Evolutionary conservation across 2,888 invertebrate genomes (phyloP).

Genomic region (Lasioglossum marginatum): DNA sequence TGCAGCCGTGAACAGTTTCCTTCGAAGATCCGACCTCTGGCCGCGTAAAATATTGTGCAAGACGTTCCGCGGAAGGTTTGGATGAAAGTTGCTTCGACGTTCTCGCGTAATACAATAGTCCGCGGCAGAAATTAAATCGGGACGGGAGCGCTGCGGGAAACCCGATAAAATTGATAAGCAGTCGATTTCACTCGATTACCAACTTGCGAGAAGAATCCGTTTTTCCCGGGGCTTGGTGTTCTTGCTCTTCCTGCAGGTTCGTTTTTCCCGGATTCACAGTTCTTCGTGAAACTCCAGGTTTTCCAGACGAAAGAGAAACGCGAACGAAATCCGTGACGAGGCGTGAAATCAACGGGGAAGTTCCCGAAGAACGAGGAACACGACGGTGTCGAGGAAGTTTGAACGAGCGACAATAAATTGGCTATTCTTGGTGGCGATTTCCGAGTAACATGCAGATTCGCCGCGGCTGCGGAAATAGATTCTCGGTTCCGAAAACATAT

Average conservation of each 20-base stretch:
- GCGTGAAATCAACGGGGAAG: neutral
- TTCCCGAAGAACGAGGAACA: neutral
- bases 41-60: conserved; percentile 1
- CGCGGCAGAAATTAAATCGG: conserved; percentile 40
- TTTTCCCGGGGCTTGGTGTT: neutral
- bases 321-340: neutral
- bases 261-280: neutral
- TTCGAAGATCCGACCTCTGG: conserved; percentile 10
- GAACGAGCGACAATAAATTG: conserved; percentile 14
- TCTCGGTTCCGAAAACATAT: conserved; percentile 12
- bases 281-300: neutral
- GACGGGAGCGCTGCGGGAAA: neutral
- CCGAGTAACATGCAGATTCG: conserved; percentile 9
- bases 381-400: neutral
- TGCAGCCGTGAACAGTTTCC: neutral
- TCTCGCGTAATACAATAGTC: conserved; percentile 27
- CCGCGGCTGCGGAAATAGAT: conserved; percentile 22
- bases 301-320: neutral
- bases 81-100: conserved; percentile 18
- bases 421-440: conserved; percentile 35
- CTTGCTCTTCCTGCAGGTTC: neutral
- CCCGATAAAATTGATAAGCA: conserved; percentile 31
- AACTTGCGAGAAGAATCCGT: conserved; percentile 11
- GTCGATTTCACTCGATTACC: conserved; percentile 37
- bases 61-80: neutral